Evolutionary conservation across 2,888 invertebrate species (phyloP), one percentile per base, ranked within the genome.

Genomic region (Prosopocoilus inquinatus): DNA sequence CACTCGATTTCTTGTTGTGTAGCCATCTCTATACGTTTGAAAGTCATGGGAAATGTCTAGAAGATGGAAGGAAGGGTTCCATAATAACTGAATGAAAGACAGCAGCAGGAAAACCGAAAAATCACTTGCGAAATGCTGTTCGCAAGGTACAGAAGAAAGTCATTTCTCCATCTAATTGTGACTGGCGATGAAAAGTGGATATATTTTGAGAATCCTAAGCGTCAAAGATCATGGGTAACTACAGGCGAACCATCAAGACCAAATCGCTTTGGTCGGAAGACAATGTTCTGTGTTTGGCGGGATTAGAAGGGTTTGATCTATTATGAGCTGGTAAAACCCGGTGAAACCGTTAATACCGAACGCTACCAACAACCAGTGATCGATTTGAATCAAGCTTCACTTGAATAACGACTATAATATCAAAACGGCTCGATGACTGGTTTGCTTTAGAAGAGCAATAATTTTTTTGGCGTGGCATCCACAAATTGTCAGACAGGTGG

Each of bases 51-150:
- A 60, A 64, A 62, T 53, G 61, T 66, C 35, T 53, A 61, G 46
- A 63, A 63, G 52, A n/a, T 44, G 7, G 61, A 62, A 62, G 65
- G 57, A 61, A 64, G 60, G 65, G 60, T 65, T 35, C 61, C 60
- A 33, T 50, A 65, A 55, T 58, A 64, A 60, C 54, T 63, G 56
- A 64, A 50, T 39, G 55, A 52, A 53, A 59, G 44, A 53, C 39
- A 38, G 9, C 4, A 50, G 15, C n/a, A n/a, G n/a, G 44, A 47
- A 47, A 47, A 49, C 39, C 53, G 47, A 50, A 53, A 46, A 49
- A 36, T 38, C 47, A 54, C 50, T 39, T 51, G 41, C 46, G 51
- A 58, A 55, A 50, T 51, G 55, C 50, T 55, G 57, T 45, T 57
- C 50, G 49, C 32, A 44, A 57, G 50, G 53, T 55, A 55, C 53